Evolutionary conservation across 2,797 vertebrate genomes (phyloP).

Genomic region (Agapornis canus): DNA sequence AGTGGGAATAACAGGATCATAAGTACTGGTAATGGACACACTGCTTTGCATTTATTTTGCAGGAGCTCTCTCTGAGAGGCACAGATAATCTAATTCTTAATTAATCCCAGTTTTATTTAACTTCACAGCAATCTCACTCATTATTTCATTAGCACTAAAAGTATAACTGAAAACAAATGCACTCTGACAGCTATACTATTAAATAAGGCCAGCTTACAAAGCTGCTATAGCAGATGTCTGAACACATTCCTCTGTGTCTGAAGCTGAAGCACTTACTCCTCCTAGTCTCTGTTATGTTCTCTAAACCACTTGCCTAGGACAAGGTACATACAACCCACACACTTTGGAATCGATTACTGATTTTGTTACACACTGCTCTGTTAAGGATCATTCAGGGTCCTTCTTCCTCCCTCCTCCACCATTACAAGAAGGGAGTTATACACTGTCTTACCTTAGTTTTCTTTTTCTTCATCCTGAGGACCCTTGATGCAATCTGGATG

Average conservation of each 20-base stretch:
- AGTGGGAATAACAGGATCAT: not conserved
- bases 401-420: not conserved
- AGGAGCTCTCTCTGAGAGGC: not conserved
- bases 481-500: constrained; percentile 91
- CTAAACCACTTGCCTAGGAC: not conserved
- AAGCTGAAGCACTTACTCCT: not conserved
- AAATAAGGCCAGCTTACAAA: constrained; percentile 24
- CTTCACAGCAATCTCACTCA: not conserved
- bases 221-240: not conserved
- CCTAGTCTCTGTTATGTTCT: not conserved
- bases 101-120: not conserved
- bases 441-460: constrained; percentile 87
- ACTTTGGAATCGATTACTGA: not conserved
- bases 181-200: not conserved
- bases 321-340: not conserved
- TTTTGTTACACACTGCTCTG: not conserved
- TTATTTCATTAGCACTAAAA: constrained; percentile 23
- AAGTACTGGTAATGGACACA: not conserved
- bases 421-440: not conserved
- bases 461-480: constrained; percentile 94
- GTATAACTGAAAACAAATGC: constrained; percentile 27
- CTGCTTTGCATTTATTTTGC: not conserved
- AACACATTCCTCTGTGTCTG: not conserved
- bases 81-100: not conserved
- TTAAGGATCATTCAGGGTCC: not conserved